Conservation (phyloP, 1,140 invertebrate species). For the Orussus abietinus region DNA sequence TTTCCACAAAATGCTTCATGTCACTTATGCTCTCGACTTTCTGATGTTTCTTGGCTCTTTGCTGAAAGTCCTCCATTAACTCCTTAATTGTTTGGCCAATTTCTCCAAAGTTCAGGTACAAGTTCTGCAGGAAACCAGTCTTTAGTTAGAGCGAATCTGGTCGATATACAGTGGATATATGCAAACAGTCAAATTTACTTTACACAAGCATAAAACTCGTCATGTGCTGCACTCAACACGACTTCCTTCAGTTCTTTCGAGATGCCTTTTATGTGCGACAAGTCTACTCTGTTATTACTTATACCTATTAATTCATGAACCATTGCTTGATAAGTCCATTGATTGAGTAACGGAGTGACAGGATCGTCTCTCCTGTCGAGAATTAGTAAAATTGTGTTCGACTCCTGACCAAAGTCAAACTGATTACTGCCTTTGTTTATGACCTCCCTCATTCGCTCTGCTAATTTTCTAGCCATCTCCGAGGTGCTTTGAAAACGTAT, state of each 20-base stretch:
- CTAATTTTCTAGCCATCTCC: constrained; percentile 77
- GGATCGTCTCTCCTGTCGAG: constrained; percentile 91
- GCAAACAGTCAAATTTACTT: constrained; percentile 22
- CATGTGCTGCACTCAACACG: constrained; percentile 90
- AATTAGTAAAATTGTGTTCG: constrained; percentile 78
- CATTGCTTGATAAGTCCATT: constrained; percentile 99
- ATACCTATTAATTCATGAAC: constrained; percentile 96
- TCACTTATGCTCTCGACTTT: constrained; percentile 98
- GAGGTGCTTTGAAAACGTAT: constrained; percentile 92
- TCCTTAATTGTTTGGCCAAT: constrained; percentile 96
- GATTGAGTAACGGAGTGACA: constrained; percentile 94
- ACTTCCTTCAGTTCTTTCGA: constrained; percentile 91
- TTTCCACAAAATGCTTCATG: constrained; percentile 99
- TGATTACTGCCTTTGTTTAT: constrained; percentile 82
- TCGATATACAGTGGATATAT: background rate
- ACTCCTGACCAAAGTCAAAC: constrained; percentile 78
- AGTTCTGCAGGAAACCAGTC: constrained; percentile 64
- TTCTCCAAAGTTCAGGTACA: constrained; percentile 96
- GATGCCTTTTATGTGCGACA: constrained; percentile 76
- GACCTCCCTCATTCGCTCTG: constrained; percentile 79
- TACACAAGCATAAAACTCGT: constrained; percentile 95
- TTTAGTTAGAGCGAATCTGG: constrained; percentile 10
- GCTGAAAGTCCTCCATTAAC: constrained; percentile 97
- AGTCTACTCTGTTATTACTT: constrained; percentile 90
- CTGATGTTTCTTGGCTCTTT: constrained; percentile 90